Conservation (phyloP, 2,888 invertebrate genomes). For the Chymomyza caudatula region DNA sequence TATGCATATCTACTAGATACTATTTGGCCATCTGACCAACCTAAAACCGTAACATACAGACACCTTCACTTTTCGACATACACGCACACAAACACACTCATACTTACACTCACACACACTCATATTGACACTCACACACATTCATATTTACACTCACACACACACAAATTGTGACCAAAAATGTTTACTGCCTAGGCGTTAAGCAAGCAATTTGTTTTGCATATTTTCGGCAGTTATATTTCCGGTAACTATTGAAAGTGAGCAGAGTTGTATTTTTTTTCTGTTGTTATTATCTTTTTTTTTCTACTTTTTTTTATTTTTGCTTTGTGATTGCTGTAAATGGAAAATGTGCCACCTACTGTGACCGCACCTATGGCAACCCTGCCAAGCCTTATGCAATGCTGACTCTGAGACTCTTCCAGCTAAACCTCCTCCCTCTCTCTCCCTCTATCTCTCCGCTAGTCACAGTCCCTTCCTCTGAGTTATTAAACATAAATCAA, state of each 20-base stretch:
- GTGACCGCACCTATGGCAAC: background rate
- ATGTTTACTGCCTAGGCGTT: background rate
- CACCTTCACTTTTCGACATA: conserved; percentile 51
- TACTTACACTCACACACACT: too few relatives aligned
- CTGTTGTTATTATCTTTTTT: background rate
- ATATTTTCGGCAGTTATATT: conserved; percentile 34
- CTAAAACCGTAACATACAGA: background rate
- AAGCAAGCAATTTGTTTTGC: conserved; percentile 15
- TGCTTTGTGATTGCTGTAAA: background rate
- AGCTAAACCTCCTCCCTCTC: too few relatives aligned
- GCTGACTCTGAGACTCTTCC: too few relatives aligned
- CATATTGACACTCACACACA: too few relatives aligned
- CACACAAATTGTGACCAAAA: background rate
- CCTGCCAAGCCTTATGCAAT: too few relatives aligned
- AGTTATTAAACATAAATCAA: conserved; percentile 1
- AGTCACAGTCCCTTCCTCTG: too few relatives aligned
- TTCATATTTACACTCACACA: too few relatives aligned
- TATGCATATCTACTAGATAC: conserved; percentile 14
- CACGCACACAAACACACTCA: too few relatives aligned
- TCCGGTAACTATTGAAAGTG: conserved; percentile 19
- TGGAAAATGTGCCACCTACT: background rate
- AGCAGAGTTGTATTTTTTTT: background rate
- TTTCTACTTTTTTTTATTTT: background rate
- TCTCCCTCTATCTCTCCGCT: background rate
- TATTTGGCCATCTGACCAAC: background rate